A percentile compares a stretch with the other conserved stretches of the same genome.
Conservation (phyloP, 2,888 invertebrate species). For the Machimus rusticus region DNA sequence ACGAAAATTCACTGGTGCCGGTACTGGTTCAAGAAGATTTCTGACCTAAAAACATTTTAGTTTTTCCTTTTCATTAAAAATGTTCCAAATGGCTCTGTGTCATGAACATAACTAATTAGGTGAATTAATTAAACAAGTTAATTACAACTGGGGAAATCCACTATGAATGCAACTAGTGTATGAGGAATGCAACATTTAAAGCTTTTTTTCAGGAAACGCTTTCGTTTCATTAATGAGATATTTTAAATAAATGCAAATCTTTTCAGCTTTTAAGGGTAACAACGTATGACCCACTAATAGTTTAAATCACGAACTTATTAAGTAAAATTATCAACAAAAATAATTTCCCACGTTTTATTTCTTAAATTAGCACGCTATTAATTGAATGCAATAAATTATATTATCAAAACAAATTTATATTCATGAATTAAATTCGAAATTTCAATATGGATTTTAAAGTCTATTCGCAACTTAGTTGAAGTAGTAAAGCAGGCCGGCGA, state of each 20-base stretch:
- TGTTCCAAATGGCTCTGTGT: background rate
- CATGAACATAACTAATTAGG: background rate
- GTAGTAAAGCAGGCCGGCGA: background rate
- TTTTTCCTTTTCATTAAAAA: background rate
- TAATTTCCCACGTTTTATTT: background rate
- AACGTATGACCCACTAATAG: background rate
- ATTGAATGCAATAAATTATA: background rate
- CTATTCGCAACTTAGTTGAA: background rate
- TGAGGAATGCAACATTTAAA: background rate
- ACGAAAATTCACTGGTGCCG: constrained; percentile 89
- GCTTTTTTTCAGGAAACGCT: background rate
- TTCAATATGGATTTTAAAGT: background rate
- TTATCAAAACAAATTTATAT: background rate
- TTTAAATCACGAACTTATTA: background rate
- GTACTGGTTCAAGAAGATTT: constrained; percentile 69
- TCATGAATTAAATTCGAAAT: background rate
- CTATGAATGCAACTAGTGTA: background rate
- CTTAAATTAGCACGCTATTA: background rate
- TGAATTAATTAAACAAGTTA: background rate
- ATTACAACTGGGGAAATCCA: background rate
- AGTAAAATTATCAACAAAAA: background rate
- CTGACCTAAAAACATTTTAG: constrained; percentile 64
- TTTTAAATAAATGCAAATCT: background rate
- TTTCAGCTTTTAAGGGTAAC: background rate
- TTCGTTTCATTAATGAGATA: background rate